Percentiles rank a stretch among this genome's conserved stretches.
These are phyloP conservation scores for Corythoichthys intestinalis DNA, from an alignment of 2,113 vertebrate genomes.

Conservation along the genomic window DNA sequence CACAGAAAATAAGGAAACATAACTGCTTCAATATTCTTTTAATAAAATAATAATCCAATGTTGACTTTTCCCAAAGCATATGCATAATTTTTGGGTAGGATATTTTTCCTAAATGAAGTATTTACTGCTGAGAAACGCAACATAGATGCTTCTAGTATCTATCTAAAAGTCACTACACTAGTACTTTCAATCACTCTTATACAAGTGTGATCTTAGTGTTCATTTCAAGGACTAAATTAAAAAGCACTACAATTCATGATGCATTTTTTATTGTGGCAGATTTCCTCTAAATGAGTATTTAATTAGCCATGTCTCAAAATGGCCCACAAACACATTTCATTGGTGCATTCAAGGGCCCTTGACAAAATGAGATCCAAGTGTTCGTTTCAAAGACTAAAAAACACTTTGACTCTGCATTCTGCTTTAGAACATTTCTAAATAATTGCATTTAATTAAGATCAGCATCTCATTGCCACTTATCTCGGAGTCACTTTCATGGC, in stretches of 20 bases:
- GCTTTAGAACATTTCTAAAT: not conserved
- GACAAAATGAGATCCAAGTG: not conserved
- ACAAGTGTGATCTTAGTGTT: too few relatives aligned
- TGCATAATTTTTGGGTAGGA: not conserved
- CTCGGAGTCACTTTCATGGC: too few relatives aligned
- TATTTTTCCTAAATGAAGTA: not conserved
- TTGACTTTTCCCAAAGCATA: not conserved
- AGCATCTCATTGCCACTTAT: too few relatives aligned
- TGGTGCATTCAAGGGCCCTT: not conserved
- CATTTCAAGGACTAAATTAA: not conserved
- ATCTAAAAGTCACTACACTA: not conserved
- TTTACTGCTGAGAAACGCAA: not conserved
- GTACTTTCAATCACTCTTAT: not conserved
- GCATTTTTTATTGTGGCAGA: not conserved
- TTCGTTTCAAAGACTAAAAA: not conserved
- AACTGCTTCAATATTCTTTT: too few relatives aligned
- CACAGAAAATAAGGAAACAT: too few relatives aligned
- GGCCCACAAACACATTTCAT: not conserved
- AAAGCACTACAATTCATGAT: not conserved
- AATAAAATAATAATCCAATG: slow-evolving; percentile 15
- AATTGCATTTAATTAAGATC: too few relatives aligned
- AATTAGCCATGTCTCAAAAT: not conserved
- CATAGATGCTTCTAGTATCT: too few relatives aligned
- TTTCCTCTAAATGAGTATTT: not conserved
- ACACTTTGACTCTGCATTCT: not conserved